Conservation (phyloP, 2,888 invertebrate genomes). For the Megastigmus dorsalis region DNA sequence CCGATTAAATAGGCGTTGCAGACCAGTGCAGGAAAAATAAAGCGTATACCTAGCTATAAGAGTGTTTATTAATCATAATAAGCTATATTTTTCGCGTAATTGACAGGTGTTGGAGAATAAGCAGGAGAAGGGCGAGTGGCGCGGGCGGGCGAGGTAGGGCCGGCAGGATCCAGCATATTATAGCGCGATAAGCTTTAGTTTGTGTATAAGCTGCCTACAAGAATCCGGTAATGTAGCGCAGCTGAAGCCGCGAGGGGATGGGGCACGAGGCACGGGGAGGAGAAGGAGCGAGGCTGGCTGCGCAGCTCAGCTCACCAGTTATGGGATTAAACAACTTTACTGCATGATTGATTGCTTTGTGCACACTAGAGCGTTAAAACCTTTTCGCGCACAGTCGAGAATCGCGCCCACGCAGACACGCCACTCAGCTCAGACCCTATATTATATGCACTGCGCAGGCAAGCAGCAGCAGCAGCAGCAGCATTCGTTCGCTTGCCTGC, state of each 20-base stretch:
- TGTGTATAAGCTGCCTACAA: slow-evolving; percentile 32
- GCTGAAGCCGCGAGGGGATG: neutral
- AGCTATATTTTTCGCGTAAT: slow-evolving; percentile 33
- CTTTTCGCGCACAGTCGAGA: slow-evolving; percentile 60
- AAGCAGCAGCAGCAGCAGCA: too few relatives aligned
- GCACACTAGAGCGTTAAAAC: slow-evolving; percentile 64
- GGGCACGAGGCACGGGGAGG: neutral
- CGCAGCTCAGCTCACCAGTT: slow-evolving; percentile 59
- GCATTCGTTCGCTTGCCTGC: too few relatives aligned
- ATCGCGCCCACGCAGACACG: slow-evolving; percentile 55
- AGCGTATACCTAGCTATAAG: too few relatives aligned
- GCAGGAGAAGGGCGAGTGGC: slow-evolving; percentile 7
- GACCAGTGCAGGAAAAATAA: too few relatives aligned
- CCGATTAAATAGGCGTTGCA: too few relatives aligned
- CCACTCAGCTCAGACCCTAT: slow-evolving; percentile 51
- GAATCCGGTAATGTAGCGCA: slow-evolving; percentile 36
- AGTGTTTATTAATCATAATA: slow-evolving; percentile 34
- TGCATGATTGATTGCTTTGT: slow-evolving; percentile 68
- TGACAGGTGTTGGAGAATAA: slow-evolving; percentile 31
- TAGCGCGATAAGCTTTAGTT: slow-evolving; percentile 38
- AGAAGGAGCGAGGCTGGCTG: slow-evolving; percentile 4
- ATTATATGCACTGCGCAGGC: too few relatives aligned
- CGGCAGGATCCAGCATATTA: too few relatives aligned
- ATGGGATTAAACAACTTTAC: slow-evolving; percentile 69
- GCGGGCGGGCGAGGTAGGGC: too few relatives aligned